Conservation (phyloP, 2,888 invertebrate genomes). For the Lottia scabra region DNA sequence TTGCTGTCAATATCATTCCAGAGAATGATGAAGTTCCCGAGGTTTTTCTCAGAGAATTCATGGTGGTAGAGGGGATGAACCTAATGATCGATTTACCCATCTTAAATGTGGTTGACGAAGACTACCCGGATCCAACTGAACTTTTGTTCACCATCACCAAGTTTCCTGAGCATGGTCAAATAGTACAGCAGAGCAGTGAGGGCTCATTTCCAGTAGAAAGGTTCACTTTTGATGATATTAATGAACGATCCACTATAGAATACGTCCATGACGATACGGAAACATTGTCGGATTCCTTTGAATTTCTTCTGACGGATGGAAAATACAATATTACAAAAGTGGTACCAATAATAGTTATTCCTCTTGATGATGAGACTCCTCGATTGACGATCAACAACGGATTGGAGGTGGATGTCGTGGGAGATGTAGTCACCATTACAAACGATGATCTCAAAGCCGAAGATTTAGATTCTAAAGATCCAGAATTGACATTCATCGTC, state of each 20-base stretch:
- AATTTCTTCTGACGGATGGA: slow-evolving; percentile 63
- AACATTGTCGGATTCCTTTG: slow-evolving; percentile 63
- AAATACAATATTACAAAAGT: slow-evolving; percentile 60
- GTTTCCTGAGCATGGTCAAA: slow-evolving; percentile 60
- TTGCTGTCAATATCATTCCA: slow-evolving; percentile 62
- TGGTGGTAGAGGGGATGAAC: slow-evolving; percentile 67
- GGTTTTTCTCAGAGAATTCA: slow-evolving; percentile 63
- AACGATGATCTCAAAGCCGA: slow-evolving; percentile 62
- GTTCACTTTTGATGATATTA: slow-evolving; percentile 64
- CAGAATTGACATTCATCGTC: slow-evolving; percentile 61
- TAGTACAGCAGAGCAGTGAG: slow-evolving; percentile 59
- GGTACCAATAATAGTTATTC: slow-evolving; percentile 61
- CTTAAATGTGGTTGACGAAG: slow-evolving; percentile 64
- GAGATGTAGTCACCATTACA: slow-evolving; percentile 60
- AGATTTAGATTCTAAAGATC: slow-evolving; percentile 64
- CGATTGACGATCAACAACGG: slow-evolving; percentile 66
- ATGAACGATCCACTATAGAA: slow-evolving; percentile 58
- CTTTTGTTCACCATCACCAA: slow-evolving; percentile 59
- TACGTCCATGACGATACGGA: slow-evolving; percentile 69
- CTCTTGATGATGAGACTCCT: slow-evolving; percentile 69
- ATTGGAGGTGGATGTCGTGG: slow-evolving; percentile 61
- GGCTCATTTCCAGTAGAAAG: slow-evolving; percentile 56
- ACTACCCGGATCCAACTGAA: slow-evolving; percentile 58
- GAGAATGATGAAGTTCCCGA: slow-evolving; percentile 68
- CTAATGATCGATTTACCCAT: slow-evolving; percentile 66